Evolutionary conservation across 2,888 invertebrate genomes (phyloP).

Genomic region (Ochropleura leucogaster): DNA sequence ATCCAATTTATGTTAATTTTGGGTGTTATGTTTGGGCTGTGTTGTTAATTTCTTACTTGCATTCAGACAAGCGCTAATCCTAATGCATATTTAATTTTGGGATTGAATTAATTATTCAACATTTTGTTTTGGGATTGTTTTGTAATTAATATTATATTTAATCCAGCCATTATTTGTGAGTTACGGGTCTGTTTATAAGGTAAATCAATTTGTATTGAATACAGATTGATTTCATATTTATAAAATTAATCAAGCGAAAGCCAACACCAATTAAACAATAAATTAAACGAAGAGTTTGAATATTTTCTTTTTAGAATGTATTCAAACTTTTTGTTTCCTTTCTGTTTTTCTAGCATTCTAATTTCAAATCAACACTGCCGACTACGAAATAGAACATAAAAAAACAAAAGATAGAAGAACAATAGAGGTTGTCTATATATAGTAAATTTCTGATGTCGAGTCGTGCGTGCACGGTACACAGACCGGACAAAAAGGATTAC

Average conservation of each 20-base stretch:
- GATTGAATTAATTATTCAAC: constrained; percentile 39
- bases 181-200: not conserved
- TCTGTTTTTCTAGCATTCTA: not conserved
- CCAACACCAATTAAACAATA: not conserved
- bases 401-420: not conserved
- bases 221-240: constrained; percentile 13
- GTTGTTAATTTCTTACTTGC: constrained; percentile 40
- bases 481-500: constrained; percentile 54
- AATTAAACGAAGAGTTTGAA: not conserved
- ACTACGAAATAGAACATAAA: not conserved
- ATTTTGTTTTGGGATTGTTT: constrained; percentile 16
- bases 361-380: constrained; percentile 6
- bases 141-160: constrained; percentile 17
- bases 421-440: constrained; percentile 10
- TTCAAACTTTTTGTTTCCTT: too few species aligned
- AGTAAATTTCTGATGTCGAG: constrained; percentile 18
- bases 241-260: not conserved
- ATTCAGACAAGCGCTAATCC: constrained; percentile 42
- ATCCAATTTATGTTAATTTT: constrained; percentile 54
- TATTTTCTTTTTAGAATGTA: not conserved
- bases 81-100: constrained; percentile 35
- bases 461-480: constrained; percentile 28
- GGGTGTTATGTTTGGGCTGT: constrained; percentile 33
- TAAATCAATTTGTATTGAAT: not conserved
- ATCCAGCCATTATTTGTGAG: constrained; percentile 1